A percentile compares a stretch with the other conserved stretches of the same genome.
Conservation (phyloP, 1,140 invertebrate species). For the Ridgeia piscesae region DNA sequence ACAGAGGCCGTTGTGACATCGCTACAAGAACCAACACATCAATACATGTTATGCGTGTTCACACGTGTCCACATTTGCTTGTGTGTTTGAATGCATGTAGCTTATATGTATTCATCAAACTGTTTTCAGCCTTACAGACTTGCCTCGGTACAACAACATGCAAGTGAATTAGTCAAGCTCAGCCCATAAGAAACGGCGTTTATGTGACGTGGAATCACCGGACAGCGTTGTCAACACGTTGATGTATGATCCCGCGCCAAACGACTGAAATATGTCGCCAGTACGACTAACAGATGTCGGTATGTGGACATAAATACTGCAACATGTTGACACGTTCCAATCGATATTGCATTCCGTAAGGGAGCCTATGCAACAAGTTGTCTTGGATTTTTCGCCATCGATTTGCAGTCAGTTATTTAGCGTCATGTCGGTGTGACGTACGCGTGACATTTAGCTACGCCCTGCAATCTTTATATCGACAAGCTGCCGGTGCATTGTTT, state of each 20-base stretch:
- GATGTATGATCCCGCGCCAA: background rate
- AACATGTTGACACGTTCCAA: background rate
- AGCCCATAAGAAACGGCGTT: background rate
- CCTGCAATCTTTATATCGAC: background rate
- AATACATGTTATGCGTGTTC: background rate
- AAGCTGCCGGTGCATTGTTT: background rate
- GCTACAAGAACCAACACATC: background rate
- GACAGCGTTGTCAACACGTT: background rate
- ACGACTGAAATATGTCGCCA: background rate
- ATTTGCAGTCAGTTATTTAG: background rate
- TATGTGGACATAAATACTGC: background rate
- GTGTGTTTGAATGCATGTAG: background rate
- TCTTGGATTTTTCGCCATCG: background rate
- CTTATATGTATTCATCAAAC: no score
- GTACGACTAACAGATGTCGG: background rate
- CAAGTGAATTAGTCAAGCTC: background rate
- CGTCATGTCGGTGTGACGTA: background rate
- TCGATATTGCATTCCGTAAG: background rate
- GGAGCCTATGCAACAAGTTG: background rate
- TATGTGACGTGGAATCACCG: background rate
- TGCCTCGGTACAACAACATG: background rate
- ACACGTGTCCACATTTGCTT: background rate
- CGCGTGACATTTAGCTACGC: background rate
- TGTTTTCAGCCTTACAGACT: background rate
- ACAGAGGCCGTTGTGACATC: background rate